A percentile compares a stretch with the other conserved stretches of the same genome.
Conservation (phyloP, 1,140 invertebrate genomes). For the Popillia japonica region DNA sequence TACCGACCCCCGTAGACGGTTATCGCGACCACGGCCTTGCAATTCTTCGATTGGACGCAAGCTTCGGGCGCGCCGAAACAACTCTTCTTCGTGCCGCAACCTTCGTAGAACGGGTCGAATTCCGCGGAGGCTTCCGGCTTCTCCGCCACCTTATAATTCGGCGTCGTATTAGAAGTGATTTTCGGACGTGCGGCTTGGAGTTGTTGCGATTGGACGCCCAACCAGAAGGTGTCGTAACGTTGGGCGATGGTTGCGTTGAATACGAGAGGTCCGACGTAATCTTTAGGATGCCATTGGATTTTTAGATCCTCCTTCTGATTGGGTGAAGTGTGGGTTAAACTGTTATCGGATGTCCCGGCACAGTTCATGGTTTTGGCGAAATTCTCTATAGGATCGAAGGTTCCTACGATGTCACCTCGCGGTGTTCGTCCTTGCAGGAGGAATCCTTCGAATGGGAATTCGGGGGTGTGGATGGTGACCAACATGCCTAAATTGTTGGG, state of each 20-base stretch:
- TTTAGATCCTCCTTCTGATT: conserved; percentile 71
- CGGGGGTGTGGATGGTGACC: conserved; percentile 67
- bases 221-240: conserved; percentile 78
- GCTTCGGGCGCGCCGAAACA: conserved; percentile 80
- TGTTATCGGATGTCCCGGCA: conserved; percentile 64
- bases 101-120: conserved; percentile 75
- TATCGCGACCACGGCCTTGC: conserved; percentile 74
- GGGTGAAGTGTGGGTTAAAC: conserved; percentile 73
- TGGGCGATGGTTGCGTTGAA: conserved; percentile 83
- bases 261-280: conserved; percentile 75
- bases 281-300: conserved; percentile 74
- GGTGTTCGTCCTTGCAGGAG: conserved; percentile 68
- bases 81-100: conserved; percentile 77
- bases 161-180: conserved; percentile 51
- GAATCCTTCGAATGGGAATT: conserved; percentile 69
- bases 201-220: conserved; percentile 69
- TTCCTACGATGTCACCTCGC: conserved; percentile 46
- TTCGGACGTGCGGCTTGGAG: conserved; percentile 43
- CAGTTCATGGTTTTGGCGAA: conserved; percentile 70
- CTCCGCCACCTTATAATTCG: conserved; percentile 55
- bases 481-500: conserved; percentile 47
- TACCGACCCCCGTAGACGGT: conserved; percentile 73
- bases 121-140: conserved; percentile 47
- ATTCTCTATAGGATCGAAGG: conserved; percentile 64
- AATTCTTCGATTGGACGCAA: conserved; percentile 71